These are phyloP conservation scores for Syncerus caffer DNA, from an alignment of 2,797 vertebrate genomes.

Conservation along the genomic window DNA sequence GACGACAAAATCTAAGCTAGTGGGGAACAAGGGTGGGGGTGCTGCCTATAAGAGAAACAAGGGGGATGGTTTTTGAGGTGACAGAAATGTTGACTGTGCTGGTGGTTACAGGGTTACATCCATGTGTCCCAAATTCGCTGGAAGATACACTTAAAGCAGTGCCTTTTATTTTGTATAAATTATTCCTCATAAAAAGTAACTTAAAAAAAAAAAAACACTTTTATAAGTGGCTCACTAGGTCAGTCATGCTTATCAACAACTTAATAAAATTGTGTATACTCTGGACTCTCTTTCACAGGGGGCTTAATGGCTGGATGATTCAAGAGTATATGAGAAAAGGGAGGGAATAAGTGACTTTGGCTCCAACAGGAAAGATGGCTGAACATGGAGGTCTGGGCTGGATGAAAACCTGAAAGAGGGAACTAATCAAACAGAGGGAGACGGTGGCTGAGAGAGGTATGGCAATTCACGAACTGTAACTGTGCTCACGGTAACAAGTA, in stretches of 20 bases:
- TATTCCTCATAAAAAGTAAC: background rate
- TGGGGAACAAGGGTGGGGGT: no score
- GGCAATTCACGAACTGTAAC: background rate
- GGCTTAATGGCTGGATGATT: background rate
- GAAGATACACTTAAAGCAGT: background rate
- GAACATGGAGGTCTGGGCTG: background rate
- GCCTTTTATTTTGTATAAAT: background rate
- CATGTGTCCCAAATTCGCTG: background rate
- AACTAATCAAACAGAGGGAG: background rate
- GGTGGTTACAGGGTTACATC: background rate
- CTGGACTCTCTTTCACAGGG: background rate
- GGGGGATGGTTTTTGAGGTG: background rate
- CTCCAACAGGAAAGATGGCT: background rate
- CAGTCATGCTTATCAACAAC: background rate
- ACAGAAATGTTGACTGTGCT: background rate
- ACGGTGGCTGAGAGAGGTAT: background rate
- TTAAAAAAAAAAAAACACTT: slow-evolving; percentile 10
- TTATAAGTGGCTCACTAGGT: background rate
- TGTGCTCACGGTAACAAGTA: background rate
- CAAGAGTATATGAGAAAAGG: background rate
- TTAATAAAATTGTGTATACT: background rate
- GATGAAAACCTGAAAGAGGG: background rate
- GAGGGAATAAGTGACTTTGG: background rate
- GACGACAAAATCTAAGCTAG: background rate
- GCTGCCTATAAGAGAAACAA: background rate